These are phyloP conservation scores for Phalacrocorax carbo DNA, from an alignment of 2,113 vertebrate genomes.

Conservation along the genomic window DNA sequence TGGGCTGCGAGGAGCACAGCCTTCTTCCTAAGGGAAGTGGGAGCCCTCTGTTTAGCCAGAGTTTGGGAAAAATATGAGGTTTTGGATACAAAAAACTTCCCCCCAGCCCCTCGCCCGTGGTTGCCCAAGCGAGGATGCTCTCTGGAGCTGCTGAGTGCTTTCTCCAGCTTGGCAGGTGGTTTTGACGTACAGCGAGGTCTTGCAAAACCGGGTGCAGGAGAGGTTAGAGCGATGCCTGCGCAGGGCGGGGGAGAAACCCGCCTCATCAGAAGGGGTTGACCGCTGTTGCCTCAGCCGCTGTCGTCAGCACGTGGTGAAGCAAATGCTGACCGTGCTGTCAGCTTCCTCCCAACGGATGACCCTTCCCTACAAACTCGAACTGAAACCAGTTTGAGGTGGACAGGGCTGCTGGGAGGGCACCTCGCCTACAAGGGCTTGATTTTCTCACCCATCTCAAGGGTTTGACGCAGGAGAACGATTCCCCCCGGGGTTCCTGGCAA, in stretches of 20 bases:
- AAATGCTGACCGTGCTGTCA: not conserved
- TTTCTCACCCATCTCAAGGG: not conserved
- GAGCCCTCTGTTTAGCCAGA: not conserved
- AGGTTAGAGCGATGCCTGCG: not conserved
- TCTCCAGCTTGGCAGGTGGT: not conserved
- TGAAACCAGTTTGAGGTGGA: not conserved
- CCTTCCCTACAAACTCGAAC: not conserved
- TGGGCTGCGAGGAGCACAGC: not conserved
- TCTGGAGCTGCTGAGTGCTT: fast-evolving
- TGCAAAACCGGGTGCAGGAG: not conserved
- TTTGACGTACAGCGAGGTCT: not conserved
- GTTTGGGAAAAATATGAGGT: fast-evolving
- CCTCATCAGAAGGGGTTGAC: not conserved
- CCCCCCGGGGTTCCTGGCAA: fast-evolving
- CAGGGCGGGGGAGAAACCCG: not conserved
- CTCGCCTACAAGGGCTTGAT: fast-evolving
- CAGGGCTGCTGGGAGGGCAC: not conserved
- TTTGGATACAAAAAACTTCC: fast-evolving
- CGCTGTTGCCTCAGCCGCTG: fast-evolving
- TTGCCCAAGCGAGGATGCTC: not conserved
- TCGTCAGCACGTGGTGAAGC: not conserved
- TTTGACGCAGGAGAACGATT: not conserved
- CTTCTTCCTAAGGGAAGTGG: not conserved
- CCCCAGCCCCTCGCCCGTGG: fast-evolving
- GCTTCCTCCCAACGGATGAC: not conserved